A percentile compares a stretch with the other conserved stretches of the same genome.
These are phyloP conservation scores for Epinephelus lanceolatus DNA, from an alignment of 2,113 vertebrate species.

Conservation along the genomic window DNA sequence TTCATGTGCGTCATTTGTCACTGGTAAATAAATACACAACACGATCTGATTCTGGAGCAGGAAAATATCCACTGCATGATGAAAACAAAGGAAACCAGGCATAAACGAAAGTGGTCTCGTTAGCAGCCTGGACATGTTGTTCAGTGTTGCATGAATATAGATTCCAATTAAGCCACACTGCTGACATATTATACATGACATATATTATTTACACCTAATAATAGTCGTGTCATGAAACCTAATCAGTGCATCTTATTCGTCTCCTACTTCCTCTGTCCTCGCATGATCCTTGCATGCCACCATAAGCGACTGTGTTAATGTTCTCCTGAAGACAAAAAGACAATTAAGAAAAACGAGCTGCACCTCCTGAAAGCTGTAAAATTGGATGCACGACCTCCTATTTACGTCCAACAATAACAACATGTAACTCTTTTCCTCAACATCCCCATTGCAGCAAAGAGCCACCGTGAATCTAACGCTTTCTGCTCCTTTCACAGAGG, in stretches of 20 bases:
- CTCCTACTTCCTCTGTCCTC: not conserved
- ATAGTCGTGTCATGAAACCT: not conserved
- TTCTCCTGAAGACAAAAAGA: not conserved
- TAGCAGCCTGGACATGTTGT: not conserved
- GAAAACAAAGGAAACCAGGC: not conserved
- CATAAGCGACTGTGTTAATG: no score
- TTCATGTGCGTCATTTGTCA: not conserved
- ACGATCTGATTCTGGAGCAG: not conserved
- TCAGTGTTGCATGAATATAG: no score
- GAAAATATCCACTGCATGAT: not conserved
- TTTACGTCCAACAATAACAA: constrained; percentile 21
- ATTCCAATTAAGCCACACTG: not conserved
- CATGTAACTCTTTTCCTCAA: not conserved
- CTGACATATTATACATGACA: not conserved
- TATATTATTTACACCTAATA: not conserved
- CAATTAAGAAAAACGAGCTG: not conserved
- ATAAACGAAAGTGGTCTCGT: not conserved
- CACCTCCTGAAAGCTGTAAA: constrained; percentile 12
- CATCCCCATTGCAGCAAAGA: not conserved
- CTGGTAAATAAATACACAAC: not conserved
- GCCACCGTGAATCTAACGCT: not conserved
- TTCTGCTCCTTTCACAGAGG: not conserved
- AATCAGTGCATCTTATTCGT: not conserved
- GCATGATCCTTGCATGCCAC: no score
- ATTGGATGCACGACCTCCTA: not conserved